These are phyloP conservation scores for Cyanoderma ruficeps DNA, from an alignment of 2,113 vertebrate genomes.

Conservation along the genomic window DNA sequence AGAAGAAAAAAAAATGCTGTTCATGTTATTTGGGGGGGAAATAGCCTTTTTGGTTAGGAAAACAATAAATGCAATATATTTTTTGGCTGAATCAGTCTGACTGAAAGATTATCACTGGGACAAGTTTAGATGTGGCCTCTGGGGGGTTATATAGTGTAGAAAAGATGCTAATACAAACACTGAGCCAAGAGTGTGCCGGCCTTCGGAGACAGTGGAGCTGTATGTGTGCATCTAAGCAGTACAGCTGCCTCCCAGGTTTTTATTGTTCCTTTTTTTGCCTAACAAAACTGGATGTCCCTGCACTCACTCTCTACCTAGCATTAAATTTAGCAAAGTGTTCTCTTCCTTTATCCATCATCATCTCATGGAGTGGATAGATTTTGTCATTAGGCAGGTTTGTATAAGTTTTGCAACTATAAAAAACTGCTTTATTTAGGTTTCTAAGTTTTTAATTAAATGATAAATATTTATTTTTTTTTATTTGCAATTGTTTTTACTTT, in stretches of 20 bases:
- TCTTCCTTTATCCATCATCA: not conserved
- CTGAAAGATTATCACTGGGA: not conserved
- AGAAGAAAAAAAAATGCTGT: not conserved
- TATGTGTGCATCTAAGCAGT: not conserved
- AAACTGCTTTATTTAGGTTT: not conserved
- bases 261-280: not conserved
- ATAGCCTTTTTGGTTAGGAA: not conserved
- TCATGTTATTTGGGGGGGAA: rapidly evolving
- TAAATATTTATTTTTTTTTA: not conserved
- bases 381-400: not conserved
- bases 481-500: not conserved
- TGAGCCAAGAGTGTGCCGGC: not conserved
- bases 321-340: not conserved
- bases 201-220: not conserved
- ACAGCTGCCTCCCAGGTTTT: rapidly evolving
- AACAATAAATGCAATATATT: not conserved
- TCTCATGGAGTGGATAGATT: not conserved
- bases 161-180: not conserved
- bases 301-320: not conserved
- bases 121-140: not conserved
- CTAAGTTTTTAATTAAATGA: not conserved
- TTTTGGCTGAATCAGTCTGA: not conserved
- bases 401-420: not conserved
- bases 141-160: not conserved
- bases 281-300: not conserved